Conservation (phyloP, 2,113 vertebrate genomes). For the Hemicordylus capensis region DNA sequence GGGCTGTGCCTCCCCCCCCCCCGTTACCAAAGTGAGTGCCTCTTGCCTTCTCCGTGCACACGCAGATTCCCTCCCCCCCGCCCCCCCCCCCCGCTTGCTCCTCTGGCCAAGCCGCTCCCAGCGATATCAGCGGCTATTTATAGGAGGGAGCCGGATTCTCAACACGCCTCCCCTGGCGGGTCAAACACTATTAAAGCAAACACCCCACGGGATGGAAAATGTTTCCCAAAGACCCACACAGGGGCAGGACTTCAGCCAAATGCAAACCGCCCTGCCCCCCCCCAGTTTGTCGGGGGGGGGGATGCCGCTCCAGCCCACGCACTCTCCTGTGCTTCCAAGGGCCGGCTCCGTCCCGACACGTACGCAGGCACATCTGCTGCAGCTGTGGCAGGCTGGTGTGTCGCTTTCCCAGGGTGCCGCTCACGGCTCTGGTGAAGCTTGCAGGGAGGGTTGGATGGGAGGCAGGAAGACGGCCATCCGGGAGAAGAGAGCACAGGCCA, state of each 20-base stretch:
- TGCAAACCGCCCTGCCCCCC: not conserved
- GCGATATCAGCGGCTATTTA: slow-evolving; percentile 47
- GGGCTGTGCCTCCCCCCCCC: too few species aligned
- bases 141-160: not conserved
- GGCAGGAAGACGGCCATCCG: too few species aligned
- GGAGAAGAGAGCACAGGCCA: too few species aligned
- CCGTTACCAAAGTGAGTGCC: too few species aligned
- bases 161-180: not conserved
- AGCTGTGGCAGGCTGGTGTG: not conserved
- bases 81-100: too few species aligned
- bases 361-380: too few species aligned
- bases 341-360: not conserved
- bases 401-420: not conserved
- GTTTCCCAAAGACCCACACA: not conserved
- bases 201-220: not conserved
- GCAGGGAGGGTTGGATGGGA: too few species aligned
- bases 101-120: slow-evolving; percentile 5
- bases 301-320: not conserved
- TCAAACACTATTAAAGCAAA: not conserved
- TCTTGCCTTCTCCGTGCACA: not conserved
- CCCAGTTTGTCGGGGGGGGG: not conserved
- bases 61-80: not conserved
- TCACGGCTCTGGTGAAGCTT: too few species aligned
- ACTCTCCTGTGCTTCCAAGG: too few species aligned
- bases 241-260: not conserved